Evolutionary conservation across 2,888 invertebrate genomes (phyloP).

Genomic region (Spodoptera picta): DNA sequence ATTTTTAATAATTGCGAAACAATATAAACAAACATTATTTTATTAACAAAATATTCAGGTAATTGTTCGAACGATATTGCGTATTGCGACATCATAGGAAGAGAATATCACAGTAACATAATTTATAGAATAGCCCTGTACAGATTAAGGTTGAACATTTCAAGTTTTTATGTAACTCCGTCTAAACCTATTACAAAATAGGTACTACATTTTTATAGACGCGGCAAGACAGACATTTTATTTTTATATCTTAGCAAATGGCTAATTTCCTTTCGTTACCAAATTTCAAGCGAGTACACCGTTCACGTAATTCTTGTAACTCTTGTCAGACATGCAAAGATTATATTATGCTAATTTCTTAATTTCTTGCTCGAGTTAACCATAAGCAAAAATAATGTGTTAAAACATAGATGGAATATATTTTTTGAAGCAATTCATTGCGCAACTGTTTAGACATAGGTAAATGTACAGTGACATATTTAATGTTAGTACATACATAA

Average conservation of each 20-base stretch:
- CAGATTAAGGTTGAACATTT: slow-evolving; percentile 13
- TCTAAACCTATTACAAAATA: slow-evolving; percentile 27
- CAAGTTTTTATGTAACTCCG: slow-evolving; percentile 8
- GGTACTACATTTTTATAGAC: slow-evolving; percentile 12
- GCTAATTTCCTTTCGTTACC: slow-evolving; percentile 8
- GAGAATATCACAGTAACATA: slow-evolving; percentile 82
- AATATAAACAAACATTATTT: slow-evolving; percentile 63
- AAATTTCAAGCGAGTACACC: slow-evolving; percentile 13
- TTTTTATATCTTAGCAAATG: slow-evolving; percentile 24
- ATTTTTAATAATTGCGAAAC: slow-evolving; percentile 61
- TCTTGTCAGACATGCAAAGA: slow-evolving; percentile 34
- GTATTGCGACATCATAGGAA: slow-evolving; percentile 73
- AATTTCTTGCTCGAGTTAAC: slow-evolving; percentile 13
- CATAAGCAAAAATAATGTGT: neutral
- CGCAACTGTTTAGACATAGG: no score
- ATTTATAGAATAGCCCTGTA: slow-evolving; percentile 57
- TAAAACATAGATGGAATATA: no score
- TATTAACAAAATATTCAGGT: slow-evolving; percentile 73
- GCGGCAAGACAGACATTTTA: slow-evolving; percentile 33
- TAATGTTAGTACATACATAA: no score
- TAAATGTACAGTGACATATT: no score
- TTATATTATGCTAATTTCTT: slow-evolving; percentile 35
- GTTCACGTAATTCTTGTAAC: slow-evolving; percentile 15
- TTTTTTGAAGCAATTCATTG: no score
- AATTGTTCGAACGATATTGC: slow-evolving; percentile 67